A percentile compares a stretch with the other conserved stretches of the same genome.
Conservation (phyloP, 2,888 invertebrate species). For the Willowsia nigromaculata region DNA sequence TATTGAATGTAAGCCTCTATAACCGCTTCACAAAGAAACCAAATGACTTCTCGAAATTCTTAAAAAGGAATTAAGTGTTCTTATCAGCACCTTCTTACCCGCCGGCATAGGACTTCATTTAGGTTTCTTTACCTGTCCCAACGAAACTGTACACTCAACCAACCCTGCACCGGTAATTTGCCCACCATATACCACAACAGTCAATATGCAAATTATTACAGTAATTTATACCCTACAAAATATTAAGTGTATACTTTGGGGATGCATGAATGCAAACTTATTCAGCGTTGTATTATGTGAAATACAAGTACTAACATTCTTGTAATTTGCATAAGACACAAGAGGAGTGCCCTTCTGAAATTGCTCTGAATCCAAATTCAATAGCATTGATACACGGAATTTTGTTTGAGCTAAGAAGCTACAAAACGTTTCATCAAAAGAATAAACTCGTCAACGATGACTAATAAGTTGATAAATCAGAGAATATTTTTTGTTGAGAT, state of each 20-base stretch:
- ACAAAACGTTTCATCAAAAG: too few relatives aligned
- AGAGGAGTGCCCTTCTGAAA: conserved; percentile 59
- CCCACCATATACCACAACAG: not conserved
- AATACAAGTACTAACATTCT: too few relatives aligned
- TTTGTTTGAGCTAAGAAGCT: not conserved
- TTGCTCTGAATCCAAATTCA: conserved; percentile 7
- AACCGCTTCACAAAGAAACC: not conserved
- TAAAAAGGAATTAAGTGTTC: conserved; percentile 61
- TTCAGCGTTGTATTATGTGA: too few relatives aligned
- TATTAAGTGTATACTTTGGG: not conserved
- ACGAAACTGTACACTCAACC: not conserved
- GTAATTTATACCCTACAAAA: not conserved
- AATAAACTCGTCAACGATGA: too few relatives aligned
- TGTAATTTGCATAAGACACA: conserved; percentile 49
- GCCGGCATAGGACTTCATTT: conserved; percentile 58
- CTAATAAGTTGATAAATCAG: too few relatives aligned
- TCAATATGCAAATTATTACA: conserved; percentile 29
- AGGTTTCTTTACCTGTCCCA: conserved; percentile 16
- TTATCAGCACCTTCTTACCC: conserved; percentile 58
- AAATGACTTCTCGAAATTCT: conserved; percentile 56
- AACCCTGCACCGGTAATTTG: not conserved
- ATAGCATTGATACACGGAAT: not conserved
- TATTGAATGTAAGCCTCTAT: not conserved
- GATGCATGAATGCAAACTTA: not conserved
- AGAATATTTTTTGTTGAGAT: too few relatives aligned